Conservation (phyloP, 2,113 vertebrate genomes). For the Pimephales promelas region DNA sequence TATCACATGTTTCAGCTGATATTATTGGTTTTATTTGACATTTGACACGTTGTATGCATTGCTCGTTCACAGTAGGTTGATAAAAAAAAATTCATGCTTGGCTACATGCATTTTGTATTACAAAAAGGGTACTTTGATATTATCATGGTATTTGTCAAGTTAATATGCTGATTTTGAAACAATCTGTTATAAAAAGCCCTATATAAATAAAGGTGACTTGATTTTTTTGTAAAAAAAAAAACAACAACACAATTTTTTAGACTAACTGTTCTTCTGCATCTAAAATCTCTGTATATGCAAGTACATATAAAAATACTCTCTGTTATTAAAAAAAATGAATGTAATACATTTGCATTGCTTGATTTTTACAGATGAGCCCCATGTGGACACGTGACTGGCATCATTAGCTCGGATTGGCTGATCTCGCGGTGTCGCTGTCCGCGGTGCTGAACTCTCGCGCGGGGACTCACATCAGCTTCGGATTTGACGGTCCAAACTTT, state of each 20-base stretch:
- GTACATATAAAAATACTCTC: not conserved
- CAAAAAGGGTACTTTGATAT: not conserved
- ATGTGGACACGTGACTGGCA: not conserved
- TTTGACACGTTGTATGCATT: too few species aligned
- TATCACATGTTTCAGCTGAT: not conserved
- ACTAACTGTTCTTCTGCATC: not conserved
- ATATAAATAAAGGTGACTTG: too few species aligned
- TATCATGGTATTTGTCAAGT: not conserved
- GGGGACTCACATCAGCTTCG: too few species aligned
- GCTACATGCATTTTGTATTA: not conserved
- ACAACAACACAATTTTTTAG: too few species aligned
- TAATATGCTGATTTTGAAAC: too few species aligned
- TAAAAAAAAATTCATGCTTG: not conserved
- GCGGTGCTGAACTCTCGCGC: constrained; percentile 73
- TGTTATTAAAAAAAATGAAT: not conserved
- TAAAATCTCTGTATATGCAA: not conserved
- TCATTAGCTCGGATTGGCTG: too few species aligned
- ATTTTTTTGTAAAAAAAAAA: too few species aligned
- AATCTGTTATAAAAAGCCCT: too few species aligned
- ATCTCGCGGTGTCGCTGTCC: constrained; percentile 71
- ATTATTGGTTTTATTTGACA: too few species aligned
- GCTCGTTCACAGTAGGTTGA: not conserved
- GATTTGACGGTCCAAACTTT: not conserved
- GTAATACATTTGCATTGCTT: not conserved
- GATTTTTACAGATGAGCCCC: not conserved